Conservation (phyloP, 1,140 invertebrate species). For the Sitobion miscanthi region DNA sequence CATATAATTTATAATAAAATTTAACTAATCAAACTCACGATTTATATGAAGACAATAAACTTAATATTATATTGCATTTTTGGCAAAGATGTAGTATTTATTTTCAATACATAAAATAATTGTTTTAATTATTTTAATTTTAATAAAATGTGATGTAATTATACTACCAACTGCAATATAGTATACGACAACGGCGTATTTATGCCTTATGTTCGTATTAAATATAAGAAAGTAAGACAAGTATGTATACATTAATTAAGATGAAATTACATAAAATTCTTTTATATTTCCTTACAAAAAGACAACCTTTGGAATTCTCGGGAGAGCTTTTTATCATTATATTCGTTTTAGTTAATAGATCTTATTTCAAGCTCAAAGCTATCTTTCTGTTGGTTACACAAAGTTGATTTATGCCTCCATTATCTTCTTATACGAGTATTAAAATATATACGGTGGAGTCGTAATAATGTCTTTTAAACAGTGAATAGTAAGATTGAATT, state of each 20-base stretch:
- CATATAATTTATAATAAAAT: too few relatives aligned
- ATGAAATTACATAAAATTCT: conserved; percentile 5
- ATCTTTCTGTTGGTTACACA: background rate
- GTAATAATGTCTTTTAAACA: background rate
- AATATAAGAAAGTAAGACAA: background rate
- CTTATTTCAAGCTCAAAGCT: conserved; percentile 23
- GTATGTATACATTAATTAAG: background rate
- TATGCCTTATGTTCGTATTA: background rate
- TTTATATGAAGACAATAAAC: too few relatives aligned
- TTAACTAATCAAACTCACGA: too few relatives aligned
- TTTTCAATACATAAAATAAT: too few relatives aligned
- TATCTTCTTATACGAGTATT: background rate
- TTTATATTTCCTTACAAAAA: background rate
- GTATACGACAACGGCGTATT: background rate
- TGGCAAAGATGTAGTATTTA: too few relatives aligned
- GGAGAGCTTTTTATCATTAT: background rate
- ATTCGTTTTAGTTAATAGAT: conserved; percentile 12
- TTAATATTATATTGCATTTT: too few relatives aligned
- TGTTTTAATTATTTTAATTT: too few relatives aligned
- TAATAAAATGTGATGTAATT: too few relatives aligned
- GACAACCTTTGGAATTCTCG: background rate
- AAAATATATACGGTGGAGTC: background rate
- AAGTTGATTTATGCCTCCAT: background rate
- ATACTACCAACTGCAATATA: too few relatives aligned
- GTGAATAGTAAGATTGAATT: background rate